Base-by-base conservation (phyloP, 2,113 vertebrate species). In the Phrynosoma platyrhinos region DNA sequence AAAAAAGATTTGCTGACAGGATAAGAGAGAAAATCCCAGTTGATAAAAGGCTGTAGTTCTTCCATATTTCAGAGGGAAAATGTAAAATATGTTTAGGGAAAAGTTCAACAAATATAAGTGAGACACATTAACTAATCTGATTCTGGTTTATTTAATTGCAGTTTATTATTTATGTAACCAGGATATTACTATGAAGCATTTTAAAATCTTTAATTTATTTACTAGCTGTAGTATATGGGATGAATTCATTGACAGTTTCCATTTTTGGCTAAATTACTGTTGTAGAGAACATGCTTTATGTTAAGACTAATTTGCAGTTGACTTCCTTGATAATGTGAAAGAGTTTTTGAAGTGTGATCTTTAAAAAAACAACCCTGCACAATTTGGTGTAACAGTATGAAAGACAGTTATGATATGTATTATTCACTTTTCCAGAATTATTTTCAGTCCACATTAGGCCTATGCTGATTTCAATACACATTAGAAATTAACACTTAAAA, bases 61-160 rank as follows among this genome's bases (percentile, higher is more conserved):
- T 74, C n/a, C 42, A 76, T 27, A 52, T 71, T 66, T 53, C 83
- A 90, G 86, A 12, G 30, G 23, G 85, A 79, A 78, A 32, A 52
- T 69, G 36, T 58, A 9, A 1, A 52, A 55, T 71, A 30, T 0
- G 76, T 36, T 27, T 23, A 82, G 42, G 4, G 64, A 82, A 81
- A 53, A 9, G 66, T 16, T 88, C 20, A 83, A 83, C 9, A 62
- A 42, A 53, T 53, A 62, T 62, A 66, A 83, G 77, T 52, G 74
- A 36, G 25, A 68, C 16, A 78, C 2, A 52, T 53, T 21, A 62
- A 47, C 79, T 32, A 80, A 1, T 76, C 62, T 86, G 66, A 14
- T 32, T 82, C 30, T 86, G 0, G 55, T 74, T 86, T 9, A 42
- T n/a, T 23, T 9, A 27, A 40, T 27, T 80, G 20, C 75, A 32